phyloP scores from a whole-genome alignment of 2,113 vertebrate species.

The Cebidichthys violaceus region DNA sequence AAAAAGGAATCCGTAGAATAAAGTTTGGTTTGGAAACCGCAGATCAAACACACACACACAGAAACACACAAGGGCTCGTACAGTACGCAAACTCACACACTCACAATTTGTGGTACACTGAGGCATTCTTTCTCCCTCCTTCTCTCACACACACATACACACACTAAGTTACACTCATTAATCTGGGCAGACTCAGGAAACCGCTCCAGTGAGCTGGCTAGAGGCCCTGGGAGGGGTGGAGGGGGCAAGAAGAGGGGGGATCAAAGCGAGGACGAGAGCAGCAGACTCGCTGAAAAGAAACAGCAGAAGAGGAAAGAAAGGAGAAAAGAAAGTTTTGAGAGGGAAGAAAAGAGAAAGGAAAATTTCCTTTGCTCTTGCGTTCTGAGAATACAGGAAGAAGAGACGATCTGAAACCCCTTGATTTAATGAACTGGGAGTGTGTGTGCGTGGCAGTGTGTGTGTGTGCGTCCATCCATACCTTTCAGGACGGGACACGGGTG shows the following conservation, averaged over 20 bases:
- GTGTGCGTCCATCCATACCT: slow-evolving; percentile 46
- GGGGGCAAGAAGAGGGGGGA: slow-evolving; percentile 53
- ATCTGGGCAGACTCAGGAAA: slow-evolving; percentile 86
- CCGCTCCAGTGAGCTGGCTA: slow-evolving; percentile 83
- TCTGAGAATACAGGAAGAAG: slow-evolving; percentile 71
- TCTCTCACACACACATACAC: slow-evolving; percentile 65
- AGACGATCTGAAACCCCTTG: slow-evolving; percentile 68
- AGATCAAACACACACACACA: slow-evolving; percentile 67
- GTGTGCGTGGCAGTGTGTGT: slow-evolving; percentile 5
- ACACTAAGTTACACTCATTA: slow-evolving; percentile 82
- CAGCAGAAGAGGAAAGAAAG: slow-evolving; percentile 78
- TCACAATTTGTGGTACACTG: slow-evolving; percentile 78
- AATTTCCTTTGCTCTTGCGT: slow-evolving; percentile 76
- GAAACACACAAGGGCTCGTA: slow-evolving; percentile 60
- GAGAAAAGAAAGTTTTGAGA: slow-evolving; percentile 81
- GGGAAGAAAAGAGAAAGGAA: slow-evolving; percentile 81
- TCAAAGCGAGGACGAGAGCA: slow-evolving; percentile 78
- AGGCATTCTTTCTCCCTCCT: slow-evolving; percentile 76
- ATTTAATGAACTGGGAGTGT: slow-evolving; percentile 72
- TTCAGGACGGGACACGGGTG: slow-evolving; percentile 30
- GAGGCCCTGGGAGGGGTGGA: slow-evolving; percentile 76
- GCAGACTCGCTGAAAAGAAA: slow-evolving; percentile 82
- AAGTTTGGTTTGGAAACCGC: slow-evolving; percentile 83
- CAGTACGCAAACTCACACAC: slow-evolving; percentile 75
- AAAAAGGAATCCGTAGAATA: slow-evolving; percentile 80